Percentiles rank a stretch among this genome's conserved stretches.
Conservation (phyloP, 64 coral and sea anemone genomes). For the Cladopsammia gracilis region DNA sequence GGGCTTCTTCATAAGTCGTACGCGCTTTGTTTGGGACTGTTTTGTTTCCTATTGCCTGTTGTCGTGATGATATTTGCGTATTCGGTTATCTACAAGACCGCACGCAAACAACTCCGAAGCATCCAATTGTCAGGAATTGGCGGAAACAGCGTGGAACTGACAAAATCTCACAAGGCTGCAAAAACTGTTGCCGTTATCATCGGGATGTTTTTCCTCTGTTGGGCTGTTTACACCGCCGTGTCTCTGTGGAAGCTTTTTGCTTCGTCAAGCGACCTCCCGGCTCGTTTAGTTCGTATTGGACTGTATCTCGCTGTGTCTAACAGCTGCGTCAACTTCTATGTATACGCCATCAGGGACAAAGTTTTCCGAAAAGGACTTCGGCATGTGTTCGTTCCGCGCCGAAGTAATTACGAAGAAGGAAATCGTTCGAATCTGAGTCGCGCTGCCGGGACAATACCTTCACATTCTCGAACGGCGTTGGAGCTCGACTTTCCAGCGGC, state of each 20-base stretch:
- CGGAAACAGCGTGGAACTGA: background rate
- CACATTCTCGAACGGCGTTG: background rate
- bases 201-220: constrained; percentile 45
- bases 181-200: constrained; percentile 39
- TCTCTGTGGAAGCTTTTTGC: constrained; percentile 53
- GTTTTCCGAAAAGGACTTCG: constrained; percentile 36
- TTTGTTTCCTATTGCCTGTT: constrained; percentile 51
- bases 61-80: constrained; percentile 54
- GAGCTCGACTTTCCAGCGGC: background rate
- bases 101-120: constrained; percentile 37
- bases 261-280: constrained; percentile 10
- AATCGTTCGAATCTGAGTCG: constrained; percentile 31
- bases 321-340: constrained; percentile 55
- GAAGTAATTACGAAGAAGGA: background rate
- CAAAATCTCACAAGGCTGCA: constrained; percentile 25
- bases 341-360: constrained; percentile 60
- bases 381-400: background rate
- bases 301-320: constrained; percentile 51
- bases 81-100: constrained; percentile 51
- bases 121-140: background rate
- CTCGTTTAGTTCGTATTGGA: constrained; percentile 39
- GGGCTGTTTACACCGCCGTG: constrained; percentile 44
- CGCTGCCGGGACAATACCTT: background rate
- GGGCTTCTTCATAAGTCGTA: constrained; percentile 52
- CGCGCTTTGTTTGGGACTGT: constrained; percentile 52